Evolutionary conservation across 1,140 invertebrate genomes (phyloP), one percentile per base, ranked within the genome.

Genomic region (Caenorhabditis tropicalis): DNA sequence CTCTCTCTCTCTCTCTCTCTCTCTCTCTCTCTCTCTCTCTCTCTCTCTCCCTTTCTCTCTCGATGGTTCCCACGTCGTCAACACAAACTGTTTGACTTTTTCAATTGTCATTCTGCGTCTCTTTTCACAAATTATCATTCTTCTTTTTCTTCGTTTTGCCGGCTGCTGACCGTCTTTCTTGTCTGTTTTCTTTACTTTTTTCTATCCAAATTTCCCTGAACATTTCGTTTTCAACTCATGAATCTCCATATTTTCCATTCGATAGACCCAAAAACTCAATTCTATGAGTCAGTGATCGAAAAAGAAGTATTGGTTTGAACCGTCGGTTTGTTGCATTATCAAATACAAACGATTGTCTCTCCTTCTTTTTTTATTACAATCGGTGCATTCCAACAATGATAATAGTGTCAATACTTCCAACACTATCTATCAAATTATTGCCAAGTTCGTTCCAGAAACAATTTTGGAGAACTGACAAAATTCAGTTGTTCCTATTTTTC

Each of bases 61-160:
- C 43, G 36, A 74, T 74, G 65, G 65, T 74, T 74, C 65, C 65
- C 65, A 74, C 65, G 65, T 74, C 65, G 65, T 74, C 65, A 74
- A 74, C 65, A 43, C 36, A 43, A 74, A 74, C 65, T 74, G 65
- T 43, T 74, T 74, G 65, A 74, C 65, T 43, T 74, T 74, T 74
- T 74, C 31, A 58, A 5, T 65, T 10, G 7, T 36, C 10, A 19
- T 6, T 74, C 65, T 74, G 65, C 65, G 65, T 43, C 36, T 39
- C 65, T 74, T 7, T 43, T 19, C 36, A 39, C 65, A 46, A 74
- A 74, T 74, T 74, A 74, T 74, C 65, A 74, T 15, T 56, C 9
- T 74, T 43, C 21, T 46, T 74, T 31, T 31, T 74, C 65, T 15
- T 43, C 0, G n/a, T 6, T 65, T 65, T 33, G 6, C n/a, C n/a